These are phyloP conservation scores for Cinclus cinclus DNA, from an alignment of 2,113 vertebrate species.

Conservation along the genomic window DNA sequence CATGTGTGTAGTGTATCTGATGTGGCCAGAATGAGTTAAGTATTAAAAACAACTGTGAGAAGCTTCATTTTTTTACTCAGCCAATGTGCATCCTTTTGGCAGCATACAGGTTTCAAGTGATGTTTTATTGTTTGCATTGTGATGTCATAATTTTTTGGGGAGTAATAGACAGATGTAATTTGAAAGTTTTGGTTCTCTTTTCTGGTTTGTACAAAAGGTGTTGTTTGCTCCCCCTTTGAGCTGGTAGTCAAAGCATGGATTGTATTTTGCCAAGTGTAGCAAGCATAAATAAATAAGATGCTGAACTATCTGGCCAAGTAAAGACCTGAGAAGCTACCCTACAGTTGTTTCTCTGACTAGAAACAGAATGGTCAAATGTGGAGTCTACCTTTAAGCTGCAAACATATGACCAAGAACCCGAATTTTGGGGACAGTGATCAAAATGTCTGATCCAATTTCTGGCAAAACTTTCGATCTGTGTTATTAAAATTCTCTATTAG, in stretches of 20 bases:
- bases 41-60: not conserved
- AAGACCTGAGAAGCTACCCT: not conserved
- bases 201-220: not conserved
- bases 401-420: not conserved
- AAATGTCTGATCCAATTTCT: not conserved
- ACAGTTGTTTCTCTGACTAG: not conserved
- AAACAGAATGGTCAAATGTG: not conserved
- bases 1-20: accelerated
- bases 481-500: not conserved
- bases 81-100: not conserved
- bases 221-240: not conserved
- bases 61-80: not conserved
- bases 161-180: not conserved
- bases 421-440: not conserved
- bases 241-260: not conserved
- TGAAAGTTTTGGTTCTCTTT: not conserved
- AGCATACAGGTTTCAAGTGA: not conserved
- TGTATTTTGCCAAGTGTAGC: not conserved
- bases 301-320: not conserved
- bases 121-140: not conserved
- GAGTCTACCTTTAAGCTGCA: not conserved
- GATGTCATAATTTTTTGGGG: not conserved
- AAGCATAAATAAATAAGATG: not conserved
- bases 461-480: not conserved
- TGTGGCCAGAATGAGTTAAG: not conserved